These are phyloP conservation scores for Malurus alboscapulatus DNA, from an alignment of 2,113 vertebrate genomes.

Conservation along the genomic window DNA sequence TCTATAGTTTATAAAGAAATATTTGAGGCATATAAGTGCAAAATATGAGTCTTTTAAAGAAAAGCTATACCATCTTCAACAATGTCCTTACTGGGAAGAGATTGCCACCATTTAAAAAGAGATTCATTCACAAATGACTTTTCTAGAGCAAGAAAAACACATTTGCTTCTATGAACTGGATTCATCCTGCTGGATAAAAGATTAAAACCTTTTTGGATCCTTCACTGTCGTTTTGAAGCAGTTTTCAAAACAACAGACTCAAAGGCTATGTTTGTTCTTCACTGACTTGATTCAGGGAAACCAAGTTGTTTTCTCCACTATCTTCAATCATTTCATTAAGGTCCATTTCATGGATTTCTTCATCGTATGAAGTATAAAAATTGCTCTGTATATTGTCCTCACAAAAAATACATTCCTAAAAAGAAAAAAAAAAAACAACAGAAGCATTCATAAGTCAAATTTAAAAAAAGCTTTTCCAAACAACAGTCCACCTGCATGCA, in stretches of 20 bases:
- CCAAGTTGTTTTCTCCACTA: constrained; percentile 52
- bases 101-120: constrained; percentile 62
- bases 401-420: constrained; percentile 88
- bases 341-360: constrained; percentile 78
- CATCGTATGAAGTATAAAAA: constrained; percentile 65
- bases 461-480: not conserved
- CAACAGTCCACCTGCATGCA: not conserved
- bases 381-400: constrained; percentile 67
- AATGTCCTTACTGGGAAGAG: constrained; percentile 62
- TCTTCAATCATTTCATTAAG: constrained; percentile 75
- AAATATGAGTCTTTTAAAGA: constrained; percentile 49
- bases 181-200: constrained; percentile 51
- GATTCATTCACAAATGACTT: constrained; percentile 59
- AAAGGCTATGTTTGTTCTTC: constrained; percentile 60
- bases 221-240: not conserved
- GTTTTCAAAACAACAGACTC: not conserved
- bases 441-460: not conserved
- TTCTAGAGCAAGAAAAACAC: constrained; percentile 62
- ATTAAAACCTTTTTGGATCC: not conserved
- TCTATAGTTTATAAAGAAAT: constrained; percentile 33
- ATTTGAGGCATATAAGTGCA: constrained; percentile 34
- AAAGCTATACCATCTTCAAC: constrained; percentile 63
- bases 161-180: not conserved
- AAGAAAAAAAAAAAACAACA: not conserved
- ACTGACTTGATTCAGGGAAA: constrained; percentile 19